Conservation (phyloP, 2,797 vertebrate genomes). For the Coendou prehensilis region DNA sequence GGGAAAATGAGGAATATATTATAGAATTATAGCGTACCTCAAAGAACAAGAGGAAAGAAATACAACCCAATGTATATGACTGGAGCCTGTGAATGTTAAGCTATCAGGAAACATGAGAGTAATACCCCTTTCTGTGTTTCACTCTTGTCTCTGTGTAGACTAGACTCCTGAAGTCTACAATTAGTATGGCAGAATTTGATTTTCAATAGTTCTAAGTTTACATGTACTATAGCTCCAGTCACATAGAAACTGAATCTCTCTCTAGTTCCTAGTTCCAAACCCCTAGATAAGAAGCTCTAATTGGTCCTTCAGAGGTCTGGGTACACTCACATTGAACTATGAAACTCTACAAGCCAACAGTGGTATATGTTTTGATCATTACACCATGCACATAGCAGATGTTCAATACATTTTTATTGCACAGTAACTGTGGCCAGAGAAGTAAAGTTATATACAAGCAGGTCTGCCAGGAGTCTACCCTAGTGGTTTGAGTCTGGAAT, state of each 20-base stretch:
- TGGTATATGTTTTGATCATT: background rate
- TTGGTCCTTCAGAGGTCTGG: too few relatives aligned
- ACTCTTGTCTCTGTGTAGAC: background rate
- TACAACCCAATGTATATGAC: background rate
- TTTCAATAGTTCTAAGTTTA: background rate
- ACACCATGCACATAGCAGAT: background rate
- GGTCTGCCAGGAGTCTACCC: background rate
- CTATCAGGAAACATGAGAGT: background rate
- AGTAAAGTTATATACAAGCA: background rate
- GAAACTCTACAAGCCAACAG: background rate
- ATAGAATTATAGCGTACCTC: background rate
- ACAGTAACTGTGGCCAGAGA: background rate
- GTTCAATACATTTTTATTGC: background rate
- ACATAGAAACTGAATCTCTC: background rate
- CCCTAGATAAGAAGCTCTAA: background rate
- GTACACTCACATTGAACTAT: background rate
- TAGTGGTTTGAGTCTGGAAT: background rate
- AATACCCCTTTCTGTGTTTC: background rate
- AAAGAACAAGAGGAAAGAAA: background rate
- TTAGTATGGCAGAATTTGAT: background rate
- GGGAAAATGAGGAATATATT: background rate
- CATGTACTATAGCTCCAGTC: background rate
- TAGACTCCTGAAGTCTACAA: background rate
- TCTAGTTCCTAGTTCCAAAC: background rate
- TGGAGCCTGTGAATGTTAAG: background rate